Percentiles rank a stretch among this genome's conserved stretches.
These are phyloP conservation scores for Meteorus sp. DNA, from an alignment of 1,140 invertebrate genomes.

Conservation along the genomic window DNA sequence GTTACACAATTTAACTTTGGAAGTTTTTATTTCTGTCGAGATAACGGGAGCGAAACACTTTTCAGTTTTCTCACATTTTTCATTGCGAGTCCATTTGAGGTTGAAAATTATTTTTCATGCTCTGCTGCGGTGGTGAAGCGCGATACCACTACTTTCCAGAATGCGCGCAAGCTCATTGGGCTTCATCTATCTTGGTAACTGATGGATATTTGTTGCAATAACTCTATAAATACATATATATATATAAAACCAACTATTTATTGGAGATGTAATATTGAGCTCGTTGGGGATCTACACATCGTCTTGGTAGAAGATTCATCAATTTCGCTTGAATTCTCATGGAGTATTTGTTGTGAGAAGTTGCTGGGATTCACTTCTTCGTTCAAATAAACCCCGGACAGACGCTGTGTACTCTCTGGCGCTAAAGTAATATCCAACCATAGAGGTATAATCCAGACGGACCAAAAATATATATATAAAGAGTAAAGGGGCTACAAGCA, in stretches of 20 bases:
- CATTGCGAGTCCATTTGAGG: background rate
- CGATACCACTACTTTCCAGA: no score
- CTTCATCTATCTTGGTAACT: background rate
- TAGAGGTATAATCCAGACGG: no score
- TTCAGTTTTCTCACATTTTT: background rate
- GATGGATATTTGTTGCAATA: no score
- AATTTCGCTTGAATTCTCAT: conserved; percentile 7
- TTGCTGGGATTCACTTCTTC: background rate
- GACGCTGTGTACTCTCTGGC: background rate
- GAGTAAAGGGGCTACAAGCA: no score
- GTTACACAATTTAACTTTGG: no score
- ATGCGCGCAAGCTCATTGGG: background rate
- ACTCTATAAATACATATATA: no score
- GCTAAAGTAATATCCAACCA: background rate
- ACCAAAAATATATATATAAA: no score
- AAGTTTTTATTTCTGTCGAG: no score
- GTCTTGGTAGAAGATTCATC: background rate
- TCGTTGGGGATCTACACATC: background rate
- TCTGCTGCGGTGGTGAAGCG: no score
- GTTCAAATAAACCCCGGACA: background rate
- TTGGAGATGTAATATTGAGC: background rate
- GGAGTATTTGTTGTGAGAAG: conserved; percentile 6
- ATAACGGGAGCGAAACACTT: no score
- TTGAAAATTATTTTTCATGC: background rate
- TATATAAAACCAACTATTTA: no score